Conservation (phyloP, 2,113 vertebrate species). For the Porphyrio hochstetteri region DNA sequence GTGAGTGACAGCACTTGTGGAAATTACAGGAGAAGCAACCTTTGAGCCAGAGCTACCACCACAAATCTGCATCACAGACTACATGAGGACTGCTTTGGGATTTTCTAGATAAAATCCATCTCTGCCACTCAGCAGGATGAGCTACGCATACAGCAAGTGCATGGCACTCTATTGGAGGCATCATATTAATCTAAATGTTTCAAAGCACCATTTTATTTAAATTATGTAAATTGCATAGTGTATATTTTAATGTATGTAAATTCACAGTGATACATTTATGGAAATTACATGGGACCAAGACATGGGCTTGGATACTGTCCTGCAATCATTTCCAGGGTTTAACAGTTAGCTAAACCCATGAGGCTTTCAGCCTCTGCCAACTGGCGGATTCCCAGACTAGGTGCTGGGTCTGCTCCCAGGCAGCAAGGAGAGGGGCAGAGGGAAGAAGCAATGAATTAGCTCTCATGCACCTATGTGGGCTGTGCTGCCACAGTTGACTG, state of each 20-base stretch:
- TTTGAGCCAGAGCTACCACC: background rate
- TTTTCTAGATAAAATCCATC: background rate
- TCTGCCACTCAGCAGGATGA: background rate
- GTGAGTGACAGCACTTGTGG: background rate
- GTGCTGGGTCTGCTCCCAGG: background rate
- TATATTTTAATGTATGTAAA: too few relatives aligned
- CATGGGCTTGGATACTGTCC: background rate
- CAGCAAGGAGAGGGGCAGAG: background rate
- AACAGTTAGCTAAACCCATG: background rate
- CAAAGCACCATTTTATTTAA: background rate
- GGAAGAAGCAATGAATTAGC: background rate
- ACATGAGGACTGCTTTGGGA: background rate
- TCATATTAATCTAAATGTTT: background rate
- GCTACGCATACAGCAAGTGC: background rate
- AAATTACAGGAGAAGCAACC: background rate
- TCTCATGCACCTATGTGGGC: fast-evolving
- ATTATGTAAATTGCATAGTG: too few relatives aligned
- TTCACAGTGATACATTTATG: background rate
- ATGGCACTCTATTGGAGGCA: background rate
- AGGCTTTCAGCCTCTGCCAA: background rate
- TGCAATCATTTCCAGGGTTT: background rate
- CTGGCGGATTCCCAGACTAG: background rate
- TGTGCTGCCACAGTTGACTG: background rate
- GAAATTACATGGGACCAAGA: too few relatives aligned
- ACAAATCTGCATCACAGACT: background rate